Base-by-base conservation (phyloP, 2,888 invertebrate species). In the Geotrupes spiniger region DNA sequence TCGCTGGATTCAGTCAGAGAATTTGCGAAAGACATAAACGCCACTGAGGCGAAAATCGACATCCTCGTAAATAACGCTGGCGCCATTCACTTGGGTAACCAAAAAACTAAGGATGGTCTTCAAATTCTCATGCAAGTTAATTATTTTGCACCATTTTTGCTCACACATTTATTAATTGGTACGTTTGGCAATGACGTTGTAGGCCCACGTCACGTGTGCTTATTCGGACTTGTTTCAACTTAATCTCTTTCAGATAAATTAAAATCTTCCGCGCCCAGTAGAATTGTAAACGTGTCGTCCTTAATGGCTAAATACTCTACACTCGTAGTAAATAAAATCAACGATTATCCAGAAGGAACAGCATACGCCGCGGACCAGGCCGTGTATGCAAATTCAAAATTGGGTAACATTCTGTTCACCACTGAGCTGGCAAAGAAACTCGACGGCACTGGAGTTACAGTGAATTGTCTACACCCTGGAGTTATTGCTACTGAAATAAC, bases 11-110 rank as follows among this genome's bases (percentile, higher is more conserved):
- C 81, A 0, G 73, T 82, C 0, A 72, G 83, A 38, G 68, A 72
- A 15, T 87, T 87, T 64, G 84, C 82, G 0, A 74, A 78, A 1
- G 76, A 78, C 17, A 73, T 86, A 16, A 75, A 76, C 51, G 68
- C 68, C 28, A 62, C 69, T 0, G 80, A 81, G 66, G 68, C 72
- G 0, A 76, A 76, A 58, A 59, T 85, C 38, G 81, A 85, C 57
- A 77, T 83, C 8, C 68, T 85, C 14, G 74, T 85, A 6, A 82
- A 84, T 64, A 85, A 84, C 59, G 84, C 84, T 0, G 83, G 82
- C 0, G 74, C 77, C 0, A 74, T 72, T 6, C 75, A 76, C 1
- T 63, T 73, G 11, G 69, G 71, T 0, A 66, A 74, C 28, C 66
- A 67, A 12, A 65, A 65, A 27, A 82, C 84, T 0, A 73, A 76